Evolutionary conservation across 2,797 vertebrate species (phyloP).

Genomic region (Tenualosa ilisha): DNA sequence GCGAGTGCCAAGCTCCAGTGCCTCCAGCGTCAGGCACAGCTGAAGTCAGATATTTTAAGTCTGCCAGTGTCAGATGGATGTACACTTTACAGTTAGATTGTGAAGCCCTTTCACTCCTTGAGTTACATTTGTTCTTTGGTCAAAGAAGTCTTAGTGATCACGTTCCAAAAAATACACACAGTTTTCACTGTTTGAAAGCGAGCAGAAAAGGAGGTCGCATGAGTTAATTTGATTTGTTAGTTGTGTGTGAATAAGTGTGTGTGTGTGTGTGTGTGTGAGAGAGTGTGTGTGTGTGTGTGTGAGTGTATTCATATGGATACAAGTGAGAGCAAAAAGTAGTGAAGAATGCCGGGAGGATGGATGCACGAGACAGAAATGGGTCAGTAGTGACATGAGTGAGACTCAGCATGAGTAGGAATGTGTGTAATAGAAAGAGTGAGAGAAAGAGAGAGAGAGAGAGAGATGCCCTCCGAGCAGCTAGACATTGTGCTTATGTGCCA

Average conservation of each 20-base stretch:
- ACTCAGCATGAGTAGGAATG: slow-evolving; percentile 17
- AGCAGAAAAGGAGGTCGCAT: neutral
- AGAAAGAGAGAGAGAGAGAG: no score
- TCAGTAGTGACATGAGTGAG: slow-evolving; percentile 47
- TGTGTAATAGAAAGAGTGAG: neutral
- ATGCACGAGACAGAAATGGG: slow-evolving; percentile 34
- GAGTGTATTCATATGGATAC: neutral
- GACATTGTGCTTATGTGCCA: neutral
- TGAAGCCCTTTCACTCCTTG: neutral
- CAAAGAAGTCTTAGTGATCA: neutral
- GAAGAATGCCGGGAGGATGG: neutral
- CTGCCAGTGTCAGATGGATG: neutral
- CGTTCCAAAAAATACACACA: slow-evolving; percentile 30
- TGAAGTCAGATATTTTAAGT: neutral
- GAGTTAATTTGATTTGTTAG: neutral
- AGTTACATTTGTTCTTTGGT: neutral
- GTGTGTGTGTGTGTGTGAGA: neutral
- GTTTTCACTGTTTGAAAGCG: slow-evolving; percentile 19
- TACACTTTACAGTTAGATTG: neutral
- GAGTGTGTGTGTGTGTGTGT: neutral
- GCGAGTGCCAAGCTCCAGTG: neutral
- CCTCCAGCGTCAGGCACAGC: neutral
- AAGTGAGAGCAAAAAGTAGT: neutral
- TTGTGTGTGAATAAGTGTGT: neutral
- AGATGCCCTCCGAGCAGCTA: neutral